Percentiles rank a stretch among this genome's conserved stretches.
phyloP scores from a whole-genome alignment of 2,113 vertebrate genomes.

The Ciconia boyciana region DNA sequence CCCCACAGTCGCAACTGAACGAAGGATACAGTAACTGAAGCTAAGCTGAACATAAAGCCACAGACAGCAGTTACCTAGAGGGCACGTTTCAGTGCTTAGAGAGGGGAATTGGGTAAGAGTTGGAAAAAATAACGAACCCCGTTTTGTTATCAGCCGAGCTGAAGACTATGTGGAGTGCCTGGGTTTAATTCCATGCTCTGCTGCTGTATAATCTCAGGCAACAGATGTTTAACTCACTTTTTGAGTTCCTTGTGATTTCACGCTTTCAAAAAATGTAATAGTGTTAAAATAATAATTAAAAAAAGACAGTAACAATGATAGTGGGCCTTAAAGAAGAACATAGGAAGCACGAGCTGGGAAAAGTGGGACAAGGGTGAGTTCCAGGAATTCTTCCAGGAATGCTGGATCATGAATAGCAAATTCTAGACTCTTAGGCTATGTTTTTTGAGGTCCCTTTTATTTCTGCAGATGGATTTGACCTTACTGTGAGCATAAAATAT shows the following conservation, averaged over 20 bases:
- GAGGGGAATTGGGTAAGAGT: background rate
- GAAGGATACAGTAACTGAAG: background rate
- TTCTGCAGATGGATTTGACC: background rate
- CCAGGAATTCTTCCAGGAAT: background rate
- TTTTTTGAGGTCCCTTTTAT: background rate
- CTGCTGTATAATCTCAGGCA: background rate
- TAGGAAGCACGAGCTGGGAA: background rate
- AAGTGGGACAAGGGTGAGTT: conserved; percentile 4
- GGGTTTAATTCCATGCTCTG: background rate
- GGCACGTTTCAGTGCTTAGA: background rate
- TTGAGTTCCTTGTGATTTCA: background rate
- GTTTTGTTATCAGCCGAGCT: background rate
- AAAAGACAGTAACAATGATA: background rate
- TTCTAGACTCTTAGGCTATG: background rate
- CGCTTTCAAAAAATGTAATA: background rate
- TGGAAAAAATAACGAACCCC: background rate
- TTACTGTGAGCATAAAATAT: background rate
- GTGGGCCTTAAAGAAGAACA: background rate
- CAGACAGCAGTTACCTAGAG: background rate
- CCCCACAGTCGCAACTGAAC: background rate
- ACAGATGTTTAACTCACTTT: background rate
- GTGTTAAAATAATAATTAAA: background rate
- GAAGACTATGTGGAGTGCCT: background rate
- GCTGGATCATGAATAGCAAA: background rate
- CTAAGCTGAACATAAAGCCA: background rate